Percentiles rank a stretch among this genome's conserved stretches.
phyloP scores from a whole-genome alignment of 2,797 vertebrate genomes.

The Clarias fuscus region DNA sequence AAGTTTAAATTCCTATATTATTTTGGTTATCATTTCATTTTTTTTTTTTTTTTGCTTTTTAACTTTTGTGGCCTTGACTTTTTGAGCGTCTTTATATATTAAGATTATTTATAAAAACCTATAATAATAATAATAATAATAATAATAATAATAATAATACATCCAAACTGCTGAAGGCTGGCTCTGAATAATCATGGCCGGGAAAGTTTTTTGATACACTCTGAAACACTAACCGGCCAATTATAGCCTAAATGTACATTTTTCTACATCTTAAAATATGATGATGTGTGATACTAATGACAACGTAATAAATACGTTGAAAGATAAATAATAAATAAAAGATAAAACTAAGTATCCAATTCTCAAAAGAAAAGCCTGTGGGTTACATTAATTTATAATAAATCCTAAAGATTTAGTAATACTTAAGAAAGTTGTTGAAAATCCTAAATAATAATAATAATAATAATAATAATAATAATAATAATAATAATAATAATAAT shows the following conservation, averaged over 20 bases:
- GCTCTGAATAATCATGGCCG: conserved; percentile 88
- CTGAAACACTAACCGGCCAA: conserved; percentile 3
- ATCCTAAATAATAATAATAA: background rate
- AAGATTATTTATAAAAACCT: background rate
- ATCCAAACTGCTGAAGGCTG: conserved; percentile 70
- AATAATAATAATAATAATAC: conserved; percentile 26
- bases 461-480: background rate
- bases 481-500: background rate
- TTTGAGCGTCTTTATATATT: background rate
- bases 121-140: conserved; percentile 28
- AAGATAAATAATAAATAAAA: background rate
- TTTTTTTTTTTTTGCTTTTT: too few species aligned
- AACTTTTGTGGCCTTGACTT: background rate
- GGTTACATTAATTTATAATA: background rate
- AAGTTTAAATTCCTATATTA: background rate
- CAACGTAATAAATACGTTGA: background rate
- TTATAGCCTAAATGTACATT: background rate
- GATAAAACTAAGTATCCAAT: background rate
- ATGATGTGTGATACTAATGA: background rate
- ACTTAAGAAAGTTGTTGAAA: background rate
- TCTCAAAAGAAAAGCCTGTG: background rate
- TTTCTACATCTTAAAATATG: background rate
- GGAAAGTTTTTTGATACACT: conserved; percentile 69
- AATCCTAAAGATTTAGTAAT: background rate
- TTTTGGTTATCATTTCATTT: background rate